Evolutionary conservation across 2,888 invertebrate species (phyloP), one percentile per base, ranked within the genome.

Genomic region (Endomychus coccineus): DNA sequence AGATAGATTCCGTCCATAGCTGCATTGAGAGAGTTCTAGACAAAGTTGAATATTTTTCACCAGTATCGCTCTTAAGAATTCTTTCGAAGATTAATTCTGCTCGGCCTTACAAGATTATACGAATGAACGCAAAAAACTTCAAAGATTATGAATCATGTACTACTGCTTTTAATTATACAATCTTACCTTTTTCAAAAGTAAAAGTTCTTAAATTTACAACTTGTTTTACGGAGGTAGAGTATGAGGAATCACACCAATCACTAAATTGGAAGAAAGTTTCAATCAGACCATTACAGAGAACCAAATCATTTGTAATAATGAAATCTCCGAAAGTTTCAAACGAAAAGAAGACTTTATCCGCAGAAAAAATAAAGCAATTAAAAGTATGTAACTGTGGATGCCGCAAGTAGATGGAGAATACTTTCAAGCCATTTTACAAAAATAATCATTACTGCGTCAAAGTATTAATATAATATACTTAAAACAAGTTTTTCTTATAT

Each of bases 1-100:
- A 53, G 40, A 40, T 51, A n/a, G 47, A 51, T 39, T 15, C 34
- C 9, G 35, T 42, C 4, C 40, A 45, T 38, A 48, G 45, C 30
- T 28, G 13, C 15, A 43, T 45, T 27, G 43, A 45, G 33, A 13
- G 35, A 19, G 14, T 21, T 19, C 32, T 45, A 13, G 36, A 23
- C 30, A 43, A 45, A 27, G 6, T 25, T 3, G 44, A 48, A 39
- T 41, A 42, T 39, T 40, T 38, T 33, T 46, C 40, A 9, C 41
- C 45, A 34, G 17, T 42, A 24, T 37, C 28, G 24, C 39, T 45
- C 25, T n/a, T 42, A 39, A 32, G 36, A 30, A 15, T 45, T 39
- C 17, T 39, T 15, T 28, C 38, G 16, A 40, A 28, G 29, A 33
- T 42, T 35, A 39, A 41, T 35, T 16, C 34, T 28, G 21, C 16